Evolutionary conservation across 2,113 vertebrate genomes (phyloP).

Genomic region (Phyllostomus discolor): DNA sequence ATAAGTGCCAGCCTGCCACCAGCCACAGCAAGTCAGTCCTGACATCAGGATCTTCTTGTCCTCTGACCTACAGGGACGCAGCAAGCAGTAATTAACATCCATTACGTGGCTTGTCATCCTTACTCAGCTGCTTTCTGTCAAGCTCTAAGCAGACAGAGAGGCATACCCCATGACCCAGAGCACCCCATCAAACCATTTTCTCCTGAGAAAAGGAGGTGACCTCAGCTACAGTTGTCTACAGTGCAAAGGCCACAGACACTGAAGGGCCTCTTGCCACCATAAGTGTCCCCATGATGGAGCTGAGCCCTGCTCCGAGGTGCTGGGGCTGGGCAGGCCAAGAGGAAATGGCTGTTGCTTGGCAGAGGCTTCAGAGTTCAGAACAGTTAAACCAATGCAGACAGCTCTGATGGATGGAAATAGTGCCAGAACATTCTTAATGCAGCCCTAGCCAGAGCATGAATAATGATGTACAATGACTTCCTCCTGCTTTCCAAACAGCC

Average conservation of each 20-base stretch:
- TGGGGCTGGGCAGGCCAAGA: background rate
- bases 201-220: constrained; percentile 42
- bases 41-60: constrained; percentile 56
- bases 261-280: background rate
- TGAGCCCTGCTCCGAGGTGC: background rate
- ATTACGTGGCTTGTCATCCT: constrained; percentile 64
- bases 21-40: constrained; percentile 38
- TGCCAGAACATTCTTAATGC: background rate
- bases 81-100: constrained; percentile 62
- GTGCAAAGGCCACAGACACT: constrained; percentile 27
- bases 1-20: background rate
- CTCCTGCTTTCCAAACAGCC: background rate
- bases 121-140: constrained; percentile 63
- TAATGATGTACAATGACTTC: background rate
- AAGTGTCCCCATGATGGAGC: constrained; percentile 9
- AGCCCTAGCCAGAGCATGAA: background rate
- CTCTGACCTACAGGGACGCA: constrained; percentile 45
- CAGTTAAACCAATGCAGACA: background rate
- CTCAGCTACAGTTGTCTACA: constrained; percentile 40
- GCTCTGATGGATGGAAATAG: background rate
- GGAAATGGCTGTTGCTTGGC: background rate
- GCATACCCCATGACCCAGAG: constrained; percentile 37
- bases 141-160: constrained; percentile 55
- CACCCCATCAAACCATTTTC: constrained; percentile 45
- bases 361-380: constrained; percentile 32